Evolutionary conservation across 2,797 vertebrate species (phyloP), one percentile per base, ranked within the genome.

Genomic region (Myotis planiceps): DNA sequence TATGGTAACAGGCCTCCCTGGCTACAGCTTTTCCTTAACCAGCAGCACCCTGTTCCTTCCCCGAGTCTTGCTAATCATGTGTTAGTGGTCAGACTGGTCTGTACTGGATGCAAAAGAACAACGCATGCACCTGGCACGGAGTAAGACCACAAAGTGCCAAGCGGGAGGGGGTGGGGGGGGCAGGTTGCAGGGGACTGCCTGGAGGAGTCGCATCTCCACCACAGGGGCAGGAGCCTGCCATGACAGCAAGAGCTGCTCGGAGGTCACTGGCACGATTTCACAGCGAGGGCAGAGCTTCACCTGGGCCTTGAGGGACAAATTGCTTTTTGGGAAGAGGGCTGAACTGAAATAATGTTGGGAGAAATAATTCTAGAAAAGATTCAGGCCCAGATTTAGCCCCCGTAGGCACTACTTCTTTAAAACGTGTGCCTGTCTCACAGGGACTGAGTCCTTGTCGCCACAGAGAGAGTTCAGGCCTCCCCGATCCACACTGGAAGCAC

Each of bases 81-180:
- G 0, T 65, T 27, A 49, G 39, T 42, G 19, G 18, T 19, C 55
- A 87, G 53, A 32, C 29, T 29, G 58, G 58, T 60, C n/a, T 58
- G 58, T 25, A 39, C 63, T 39, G 25, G 78, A 34, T 16, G 15
- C 32, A 32, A 27, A 49, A 45, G 42, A 6, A 9, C 42, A 21
- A 2, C 1, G n/a, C 7, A 29, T 0, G 1, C 5, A n/a, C 15
- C n/a, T 32, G 9, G 18, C 32, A 1, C 2, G 1, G 72, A 25
- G n/a, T 79, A 18, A 87, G 51, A 10, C 12, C 9, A 0, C 2
- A 7, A 37, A 6, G 53, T 5, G 6, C 47, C 2, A 1, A 37
- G 10, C 0, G 19, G 8, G n/a, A 3, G 25, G 55, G 1, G 9
- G 0, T 0, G 47, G 47, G 47, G 4, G 47, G 1, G 55, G 12